phyloP scores from a whole-genome alignment of 2,797 vertebrate genomes.

The Poeciliopsis gracilis region DNA sequence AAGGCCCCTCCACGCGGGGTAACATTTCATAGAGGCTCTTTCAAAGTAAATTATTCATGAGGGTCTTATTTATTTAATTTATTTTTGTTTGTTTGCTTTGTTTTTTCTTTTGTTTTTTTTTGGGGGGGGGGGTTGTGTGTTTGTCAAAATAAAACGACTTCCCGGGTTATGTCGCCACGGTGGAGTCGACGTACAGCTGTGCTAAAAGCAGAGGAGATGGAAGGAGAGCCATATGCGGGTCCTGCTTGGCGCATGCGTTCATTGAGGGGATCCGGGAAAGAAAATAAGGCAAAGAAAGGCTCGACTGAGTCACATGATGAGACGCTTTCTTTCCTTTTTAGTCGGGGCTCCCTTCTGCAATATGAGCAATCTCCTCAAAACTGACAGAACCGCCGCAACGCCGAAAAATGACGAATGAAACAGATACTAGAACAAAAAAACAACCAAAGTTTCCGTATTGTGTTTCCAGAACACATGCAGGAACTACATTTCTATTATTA shows the following conservation, averaged over 20 bases:
- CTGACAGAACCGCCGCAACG: slow-evolving; percentile 5
- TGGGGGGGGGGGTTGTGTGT: too few relatives aligned
- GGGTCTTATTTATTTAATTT: slow-evolving; percentile 1
- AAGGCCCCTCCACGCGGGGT: slow-evolving; percentile 15
- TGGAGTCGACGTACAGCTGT: slow-evolving; percentile 22
- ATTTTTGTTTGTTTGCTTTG: too few relatives aligned
- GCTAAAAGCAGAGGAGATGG: slow-evolving; percentile 30
- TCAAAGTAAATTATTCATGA: slow-evolving; percentile 42
- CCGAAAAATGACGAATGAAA: not conserved
- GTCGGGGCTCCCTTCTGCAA: slow-evolving; percentile 50
- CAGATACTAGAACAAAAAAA: not conserved
- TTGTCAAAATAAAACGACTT: slow-evolving; percentile 1
- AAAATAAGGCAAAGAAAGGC: slow-evolving; percentile 51
- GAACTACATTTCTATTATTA: not conserved
- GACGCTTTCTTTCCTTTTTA: slow-evolving; percentile 31
- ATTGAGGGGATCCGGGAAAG: slow-evolving; percentile 24
- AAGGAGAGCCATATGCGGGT: slow-evolving; percentile 30
- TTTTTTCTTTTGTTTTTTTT: too few relatives aligned
- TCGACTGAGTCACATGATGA: slow-evolving; percentile 71
- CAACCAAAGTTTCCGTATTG: slow-evolving; percentile 30
- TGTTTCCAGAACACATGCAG: not conserved
- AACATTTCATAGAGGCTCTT: slow-evolving; percentile 39
- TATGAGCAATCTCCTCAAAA: slow-evolving; percentile 45
- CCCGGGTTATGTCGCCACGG: not conserved
- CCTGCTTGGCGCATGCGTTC: slow-evolving; percentile 66